Evolutionary conservation across 2,797 vertebrate genomes (phyloP).

Genomic region (Gambusia yucatana): DNA sequence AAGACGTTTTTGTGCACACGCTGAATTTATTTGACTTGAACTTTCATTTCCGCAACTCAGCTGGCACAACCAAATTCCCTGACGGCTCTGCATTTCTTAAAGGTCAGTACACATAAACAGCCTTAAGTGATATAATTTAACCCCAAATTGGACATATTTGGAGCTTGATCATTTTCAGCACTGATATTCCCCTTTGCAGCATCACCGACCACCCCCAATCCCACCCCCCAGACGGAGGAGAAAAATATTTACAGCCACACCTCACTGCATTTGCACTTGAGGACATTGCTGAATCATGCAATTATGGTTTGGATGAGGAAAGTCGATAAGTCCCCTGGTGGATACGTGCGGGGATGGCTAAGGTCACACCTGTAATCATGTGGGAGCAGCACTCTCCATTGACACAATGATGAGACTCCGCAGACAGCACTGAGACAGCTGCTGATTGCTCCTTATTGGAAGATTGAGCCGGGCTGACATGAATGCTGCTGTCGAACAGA

Average conservation of each 20-base stretch:
- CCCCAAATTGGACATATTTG: constrained; percentile 43
- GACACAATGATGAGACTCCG: constrained; percentile 72
- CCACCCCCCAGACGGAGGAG: constrained; percentile 8
- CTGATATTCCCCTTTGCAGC: constrained; percentile 34
- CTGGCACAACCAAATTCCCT: constrained; percentile 28
- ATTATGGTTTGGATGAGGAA: constrained; percentile 69
- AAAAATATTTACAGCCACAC: constrained; percentile 59
- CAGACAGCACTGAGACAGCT: constrained; percentile 60
- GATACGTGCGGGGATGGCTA: constrained; percentile 50
- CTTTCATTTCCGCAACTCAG: constrained; percentile 33
- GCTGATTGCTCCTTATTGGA: constrained; percentile 71
- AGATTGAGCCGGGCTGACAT: constrained; percentile 63
- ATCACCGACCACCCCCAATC: constrained; percentile 1
- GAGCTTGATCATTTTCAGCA: constrained; percentile 48
- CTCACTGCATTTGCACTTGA: constrained; percentile 61
- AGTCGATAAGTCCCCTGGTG: constrained; percentile 63
- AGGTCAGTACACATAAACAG: constrained; percentile 45
- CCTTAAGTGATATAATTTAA: constrained; percentile 42
- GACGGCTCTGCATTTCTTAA: constrained; percentile 32
- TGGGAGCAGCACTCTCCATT: constrained; percentile 72
- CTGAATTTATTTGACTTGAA: constrained; percentile 44
- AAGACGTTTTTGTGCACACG: constrained; percentile 36
- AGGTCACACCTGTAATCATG: constrained; percentile 79
- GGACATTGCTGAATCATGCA: constrained; percentile 74
- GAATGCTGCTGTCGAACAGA: constrained; percentile 59